Percentiles rank a stretch among this genome's conserved stretches.
phyloP scores from a whole-genome alignment of 2,797 vertebrate genomes.

The Phoxinus dragarum region DNA sequence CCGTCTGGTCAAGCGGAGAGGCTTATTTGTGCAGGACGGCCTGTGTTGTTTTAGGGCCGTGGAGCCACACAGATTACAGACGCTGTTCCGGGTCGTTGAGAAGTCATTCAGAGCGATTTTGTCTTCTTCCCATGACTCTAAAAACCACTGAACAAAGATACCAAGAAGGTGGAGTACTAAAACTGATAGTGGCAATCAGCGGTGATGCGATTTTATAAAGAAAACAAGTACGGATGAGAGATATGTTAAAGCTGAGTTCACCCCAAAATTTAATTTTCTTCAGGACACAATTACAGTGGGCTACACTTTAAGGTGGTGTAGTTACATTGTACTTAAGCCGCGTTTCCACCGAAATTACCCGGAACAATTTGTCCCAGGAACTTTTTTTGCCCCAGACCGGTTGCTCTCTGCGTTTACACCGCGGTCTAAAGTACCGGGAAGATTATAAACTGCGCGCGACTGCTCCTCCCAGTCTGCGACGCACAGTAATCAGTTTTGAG shows the following conservation, averaged over 20 bases:
- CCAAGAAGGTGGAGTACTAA: constrained; percentile 61
- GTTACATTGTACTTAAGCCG: no score
- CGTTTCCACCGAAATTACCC: no score
- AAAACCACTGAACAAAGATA: constrained; percentile 63
- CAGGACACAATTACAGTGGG: background rate
- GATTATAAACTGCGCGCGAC: no score
- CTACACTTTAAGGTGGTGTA: background rate
- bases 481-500: no score
- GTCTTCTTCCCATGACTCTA: constrained; percentile 65
- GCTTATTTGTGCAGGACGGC: constrained; percentile 68
- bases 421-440: no score
- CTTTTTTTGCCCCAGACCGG: no score
- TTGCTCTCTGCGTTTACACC: no score
- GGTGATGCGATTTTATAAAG: background rate
- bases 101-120: constrained; percentile 61
- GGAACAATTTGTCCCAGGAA: no score
- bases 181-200: constrained; percentile 18
- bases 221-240: background rate
- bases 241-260: background rate
- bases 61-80: constrained; percentile 63
- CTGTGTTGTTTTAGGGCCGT: constrained; percentile 73
- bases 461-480: no score
- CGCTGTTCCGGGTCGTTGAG: constrained; percentile 69
- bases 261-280: background rate
- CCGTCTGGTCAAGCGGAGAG: constrained; percentile 60